These are phyloP conservation scores for Drosophila putrida DNA, from an alignment of 2,888 invertebrate genomes.

Conservation along the genomic window DNA sequence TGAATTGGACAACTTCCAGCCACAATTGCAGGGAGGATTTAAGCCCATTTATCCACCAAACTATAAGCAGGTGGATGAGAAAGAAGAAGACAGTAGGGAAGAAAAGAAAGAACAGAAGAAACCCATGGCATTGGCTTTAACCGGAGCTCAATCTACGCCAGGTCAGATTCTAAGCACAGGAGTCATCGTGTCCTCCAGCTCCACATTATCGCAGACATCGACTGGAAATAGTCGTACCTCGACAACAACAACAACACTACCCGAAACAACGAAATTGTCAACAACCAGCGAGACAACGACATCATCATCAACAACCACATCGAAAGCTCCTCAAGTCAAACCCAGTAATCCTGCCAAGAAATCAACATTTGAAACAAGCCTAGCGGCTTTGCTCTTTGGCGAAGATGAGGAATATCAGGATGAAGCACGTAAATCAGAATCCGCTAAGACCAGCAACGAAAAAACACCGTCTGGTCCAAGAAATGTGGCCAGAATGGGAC, in stretches of 20 bases:
- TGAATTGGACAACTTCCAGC: constrained; percentile 89
- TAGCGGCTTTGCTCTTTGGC: constrained; percentile 84
- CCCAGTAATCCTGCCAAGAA: constrained; percentile 66
- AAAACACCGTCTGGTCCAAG: constrained; percentile 68
- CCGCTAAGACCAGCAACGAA: constrained; percentile 43
- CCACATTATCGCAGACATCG: background rate
- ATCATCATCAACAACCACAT: constrained; percentile 38
- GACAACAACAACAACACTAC: constrained; percentile 15
- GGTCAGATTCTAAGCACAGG: constrained; percentile 16
- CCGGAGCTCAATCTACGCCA: constrained; percentile 6
- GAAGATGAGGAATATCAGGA: constrained; percentile 80
- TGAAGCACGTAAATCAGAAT: constrained; percentile 62
- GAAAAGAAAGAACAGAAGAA: constrained; percentile 32
- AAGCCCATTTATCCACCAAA: constrained; percentile 88
- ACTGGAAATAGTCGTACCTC: constrained; percentile 5
- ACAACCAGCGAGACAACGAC: constrained; percentile 3
- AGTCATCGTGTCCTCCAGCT: constrained; percentile 1
- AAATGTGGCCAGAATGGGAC: constrained; percentile 82
- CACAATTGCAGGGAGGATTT: constrained; percentile 89
- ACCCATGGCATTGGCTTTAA: constrained; percentile 53
- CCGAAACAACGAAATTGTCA: constrained; percentile 6
- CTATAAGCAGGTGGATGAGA: constrained; percentile 73
- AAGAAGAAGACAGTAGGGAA: constrained; percentile 52
- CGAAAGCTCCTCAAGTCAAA: constrained; percentile 35
- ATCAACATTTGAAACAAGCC: constrained; percentile 83